Conservation (phyloP, 1,140 invertebrate genomes). For the Carcinoscorpius rotundicauda region DNA sequence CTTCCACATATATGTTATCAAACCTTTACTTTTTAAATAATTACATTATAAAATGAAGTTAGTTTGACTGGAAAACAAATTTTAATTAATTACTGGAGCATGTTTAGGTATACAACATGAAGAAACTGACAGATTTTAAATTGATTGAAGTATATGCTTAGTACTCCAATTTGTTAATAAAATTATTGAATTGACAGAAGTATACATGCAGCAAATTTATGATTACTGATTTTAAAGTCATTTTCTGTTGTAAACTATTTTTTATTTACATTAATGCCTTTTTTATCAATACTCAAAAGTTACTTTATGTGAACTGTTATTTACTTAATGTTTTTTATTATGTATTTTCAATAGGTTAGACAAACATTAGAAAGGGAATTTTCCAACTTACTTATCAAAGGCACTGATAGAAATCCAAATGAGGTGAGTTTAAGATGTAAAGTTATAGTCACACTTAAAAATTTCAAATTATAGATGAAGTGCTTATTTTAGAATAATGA, state of each 20-base stretch:
- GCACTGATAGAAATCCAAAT: conserved; percentile 56
- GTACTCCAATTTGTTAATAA: background rate
- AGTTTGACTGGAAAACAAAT: too few relatives aligned
- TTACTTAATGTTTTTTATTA: conserved; percentile 4
- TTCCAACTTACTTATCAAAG: conserved; percentile 64
- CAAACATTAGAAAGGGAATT: conserved; percentile 78
- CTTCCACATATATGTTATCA: too few relatives aligned
- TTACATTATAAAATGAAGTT: too few relatives aligned
- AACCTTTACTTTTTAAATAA: too few relatives aligned
- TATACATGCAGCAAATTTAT: conserved; percentile 3
- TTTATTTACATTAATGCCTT: background rate
- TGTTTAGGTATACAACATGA: too few relatives aligned
- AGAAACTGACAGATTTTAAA: too few relatives aligned
- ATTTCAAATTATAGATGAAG: background rate
- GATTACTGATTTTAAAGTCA: conserved; percentile 8
- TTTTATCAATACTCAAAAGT: too few relatives aligned
- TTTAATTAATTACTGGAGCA: too few relatives aligned
- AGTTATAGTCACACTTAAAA: background rate
- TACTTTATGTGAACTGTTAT: background rate
- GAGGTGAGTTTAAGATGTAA: conserved; percentile 17
- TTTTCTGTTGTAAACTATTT: background rate
- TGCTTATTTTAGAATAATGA: background rate
- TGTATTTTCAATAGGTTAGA: conserved; percentile 47
- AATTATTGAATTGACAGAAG: conserved; percentile 2
- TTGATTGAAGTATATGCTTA: background rate